These are phyloP conservation scores for Nycticorax nycticorax DNA, from an alignment of 2,113 vertebrate species.

Conservation along the genomic window DNA sequence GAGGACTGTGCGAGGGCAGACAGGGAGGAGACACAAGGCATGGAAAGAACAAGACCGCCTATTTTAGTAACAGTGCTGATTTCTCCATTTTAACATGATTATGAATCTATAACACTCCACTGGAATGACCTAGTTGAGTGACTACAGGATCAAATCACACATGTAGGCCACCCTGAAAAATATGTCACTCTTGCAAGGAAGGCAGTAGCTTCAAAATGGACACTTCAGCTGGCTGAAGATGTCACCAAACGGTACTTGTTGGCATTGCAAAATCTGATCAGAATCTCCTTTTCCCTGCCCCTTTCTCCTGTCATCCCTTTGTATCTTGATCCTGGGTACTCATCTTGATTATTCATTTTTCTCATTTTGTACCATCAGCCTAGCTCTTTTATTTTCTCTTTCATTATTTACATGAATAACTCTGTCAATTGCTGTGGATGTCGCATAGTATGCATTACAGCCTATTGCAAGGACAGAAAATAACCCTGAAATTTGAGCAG, in stretches of 20 bases:
- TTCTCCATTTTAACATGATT: neutral
- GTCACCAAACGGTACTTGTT: neutral
- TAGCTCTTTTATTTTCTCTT: neutral
- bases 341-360: neutral
- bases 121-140: neutral
- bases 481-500: neutral
- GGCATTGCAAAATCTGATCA: neutral
- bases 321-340: neutral
- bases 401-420: neutral
- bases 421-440: neutral
- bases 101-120: neutral
- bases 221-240: neutral
- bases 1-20: neutral
- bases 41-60: neutral
- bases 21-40: neutral
- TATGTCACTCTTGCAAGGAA: neutral
- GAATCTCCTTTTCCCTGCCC: neutral
- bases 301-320: neutral
- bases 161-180: neutral
- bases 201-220: neutral
- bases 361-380: neutral
- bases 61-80: neutral
- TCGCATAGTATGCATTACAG: neutral
- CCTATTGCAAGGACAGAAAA: neutral
- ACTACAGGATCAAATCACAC: neutral